Evolutionary conservation across 2,888 invertebrate species (phyloP).

Genomic region (Volucella inflata): DNA sequence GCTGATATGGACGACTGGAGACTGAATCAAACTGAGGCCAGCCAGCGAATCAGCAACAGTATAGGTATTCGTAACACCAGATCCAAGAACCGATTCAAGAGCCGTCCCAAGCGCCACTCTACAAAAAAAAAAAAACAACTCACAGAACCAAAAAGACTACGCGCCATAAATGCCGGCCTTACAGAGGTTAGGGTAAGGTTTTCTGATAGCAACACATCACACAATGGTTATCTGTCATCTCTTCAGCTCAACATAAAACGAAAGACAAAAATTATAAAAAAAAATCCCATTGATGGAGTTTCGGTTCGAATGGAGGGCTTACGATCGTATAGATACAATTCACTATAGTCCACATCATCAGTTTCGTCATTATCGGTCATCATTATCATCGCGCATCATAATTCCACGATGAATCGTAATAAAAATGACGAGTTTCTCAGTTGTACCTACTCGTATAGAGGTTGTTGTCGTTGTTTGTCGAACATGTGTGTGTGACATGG

Average conservation of each 20-base stretch:
- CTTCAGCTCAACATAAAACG: slow-evolving; percentile 42
- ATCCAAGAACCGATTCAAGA: slow-evolving; percentile 21
- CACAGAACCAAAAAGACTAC: too few relatives aligned
- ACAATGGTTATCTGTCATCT: slow-evolving; percentile 71
- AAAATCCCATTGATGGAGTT: slow-evolving; percentile 38
- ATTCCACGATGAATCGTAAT: slow-evolving; percentile 69
- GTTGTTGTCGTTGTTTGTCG: slow-evolving; percentile 34
- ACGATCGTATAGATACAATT: slow-evolving; percentile 31
- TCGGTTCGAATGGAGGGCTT: slow-evolving; percentile 36
- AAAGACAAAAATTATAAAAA: slow-evolving; percentile 18
- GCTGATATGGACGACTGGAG: slow-evolving; percentile 62
- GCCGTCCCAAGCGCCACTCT: slow-evolving; percentile 47
- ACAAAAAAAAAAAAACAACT: background rate
- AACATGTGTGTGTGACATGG: slow-evolving; percentile 21
- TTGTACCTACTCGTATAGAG: slow-evolving; percentile 29
- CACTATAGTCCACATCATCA: slow-evolving; percentile 26
- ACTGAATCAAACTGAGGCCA: too few relatives aligned
- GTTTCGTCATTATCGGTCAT: slow-evolving; percentile 58
- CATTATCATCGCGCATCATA: slow-evolving; percentile 68
- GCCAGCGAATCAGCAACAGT: slow-evolving; percentile 63
- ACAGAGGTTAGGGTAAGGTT: slow-evolving; percentile 33
- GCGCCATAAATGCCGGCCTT: slow-evolving; percentile 10
- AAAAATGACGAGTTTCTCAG: slow-evolving; percentile 62
- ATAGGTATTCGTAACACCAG: slow-evolving; percentile 1
- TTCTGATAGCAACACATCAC: slow-evolving; percentile 42